phyloP scores from a whole-genome alignment of 2,888 invertebrate species.

The Platycnemis pennipes region DNA sequence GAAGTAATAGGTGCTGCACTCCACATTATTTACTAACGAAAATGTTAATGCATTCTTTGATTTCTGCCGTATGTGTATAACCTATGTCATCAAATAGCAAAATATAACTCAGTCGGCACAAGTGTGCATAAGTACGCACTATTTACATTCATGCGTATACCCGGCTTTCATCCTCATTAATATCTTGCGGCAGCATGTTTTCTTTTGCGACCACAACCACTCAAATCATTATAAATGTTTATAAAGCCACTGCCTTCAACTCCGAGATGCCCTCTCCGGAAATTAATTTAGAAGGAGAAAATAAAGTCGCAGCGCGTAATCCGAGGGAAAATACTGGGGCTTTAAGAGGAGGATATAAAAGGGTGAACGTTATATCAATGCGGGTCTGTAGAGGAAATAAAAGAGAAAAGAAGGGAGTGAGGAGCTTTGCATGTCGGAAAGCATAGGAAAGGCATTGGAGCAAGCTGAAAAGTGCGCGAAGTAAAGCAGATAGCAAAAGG shows the following conservation, averaged over 20 bases:
- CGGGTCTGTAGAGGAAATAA: background rate
- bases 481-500: background rate
- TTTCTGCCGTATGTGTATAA: too few species aligned
- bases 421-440: background rate
- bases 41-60: too few species aligned
- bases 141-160: background rate
- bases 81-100: too few species aligned
- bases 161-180: background rate
- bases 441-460: conserved; percentile 26
- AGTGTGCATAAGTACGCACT: background rate
- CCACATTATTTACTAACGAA: too few species aligned
- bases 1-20: too few species aligned
- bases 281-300: background rate
- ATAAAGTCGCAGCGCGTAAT: background rate
- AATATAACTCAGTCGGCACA: background rate
- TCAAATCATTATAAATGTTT: background rate
- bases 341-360: background rate
- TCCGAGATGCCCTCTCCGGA: background rate
- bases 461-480: background rate
- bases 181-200: background rate
- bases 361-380: conserved; percentile 16
- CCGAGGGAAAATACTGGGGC: background rate
- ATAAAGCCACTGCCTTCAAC: background rate
- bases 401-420: background rate
- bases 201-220: background rate